A percentile compares a stretch with the other conserved stretches of the same genome.
phyloP scores from a whole-genome alignment of 2,888 invertebrate species.

The Ophion obscuratus region DNA sequence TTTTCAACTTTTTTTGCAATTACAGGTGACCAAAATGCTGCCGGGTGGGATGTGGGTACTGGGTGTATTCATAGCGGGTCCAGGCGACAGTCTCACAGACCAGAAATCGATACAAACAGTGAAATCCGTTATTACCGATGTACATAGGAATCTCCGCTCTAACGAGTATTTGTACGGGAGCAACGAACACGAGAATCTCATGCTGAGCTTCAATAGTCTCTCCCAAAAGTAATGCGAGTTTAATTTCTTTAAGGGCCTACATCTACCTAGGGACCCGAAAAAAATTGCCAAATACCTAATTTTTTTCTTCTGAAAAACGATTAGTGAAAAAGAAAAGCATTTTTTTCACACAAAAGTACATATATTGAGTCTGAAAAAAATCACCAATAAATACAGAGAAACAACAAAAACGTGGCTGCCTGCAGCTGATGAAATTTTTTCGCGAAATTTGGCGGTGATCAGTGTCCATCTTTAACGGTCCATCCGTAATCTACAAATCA shows the following conservation, averaged over 20 bases:
- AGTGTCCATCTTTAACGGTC: too few relatives aligned
- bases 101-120: slow-evolving; percentile 86
- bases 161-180: slow-evolving; percentile 88
- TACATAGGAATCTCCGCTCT: slow-evolving; percentile 85
- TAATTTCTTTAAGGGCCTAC: background rate
- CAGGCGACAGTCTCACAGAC: slow-evolving; percentile 87
- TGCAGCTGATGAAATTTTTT: too few relatives aligned
- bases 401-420: too few relatives aligned
- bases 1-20: slow-evolving; percentile 10
- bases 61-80: slow-evolving; percentile 91
- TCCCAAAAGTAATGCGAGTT: slow-evolving; percentile 84
- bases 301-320: too few relatives aligned
- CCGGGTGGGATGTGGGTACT: slow-evolving; percentile 95
- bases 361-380: background rate
- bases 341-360: too few relatives aligned
- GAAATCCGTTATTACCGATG: slow-evolving; percentile 86
- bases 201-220: slow-evolving; percentile 86
- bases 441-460: too few relatives aligned
- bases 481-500: too few relatives aligned
- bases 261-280: too few relatives aligned
- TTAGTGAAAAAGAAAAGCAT: too few relatives aligned
- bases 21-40: slow-evolving; percentile 92
- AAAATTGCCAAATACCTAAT: too few relatives aligned
- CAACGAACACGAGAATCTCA: slow-evolving; percentile 87
- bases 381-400: background rate